Evolutionary conservation across 2,888 invertebrate species (phyloP).

Genomic region (Erpobdella octoculata): DNA sequence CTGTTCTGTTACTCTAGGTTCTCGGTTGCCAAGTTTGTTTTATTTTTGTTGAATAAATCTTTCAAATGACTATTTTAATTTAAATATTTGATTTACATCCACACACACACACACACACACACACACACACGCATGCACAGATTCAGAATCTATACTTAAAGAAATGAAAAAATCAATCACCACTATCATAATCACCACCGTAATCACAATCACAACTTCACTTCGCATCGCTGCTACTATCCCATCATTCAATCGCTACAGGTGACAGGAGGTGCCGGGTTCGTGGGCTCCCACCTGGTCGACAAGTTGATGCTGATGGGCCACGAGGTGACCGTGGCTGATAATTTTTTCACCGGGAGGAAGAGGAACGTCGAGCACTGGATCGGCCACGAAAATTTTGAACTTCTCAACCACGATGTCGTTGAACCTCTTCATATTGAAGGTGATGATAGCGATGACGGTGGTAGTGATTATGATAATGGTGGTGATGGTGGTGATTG

Average conservation of each 20-base stretch:
- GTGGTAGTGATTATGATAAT: neutral
- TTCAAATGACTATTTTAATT: too few species aligned
- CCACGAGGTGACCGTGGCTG: conserved; percentile 89
- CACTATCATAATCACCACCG: too few species aligned
- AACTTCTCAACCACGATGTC: conserved; percentile 95
- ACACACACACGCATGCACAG: too few species aligned
- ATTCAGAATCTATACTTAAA: too few species aligned
- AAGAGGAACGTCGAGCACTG: conserved; percentile 96
- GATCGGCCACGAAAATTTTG: conserved; percentile 98
- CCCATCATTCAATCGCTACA: conserved; percentile 46
- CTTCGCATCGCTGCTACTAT: neutral
- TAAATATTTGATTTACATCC: too few species aligned
- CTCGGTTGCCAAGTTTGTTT: too few species aligned
- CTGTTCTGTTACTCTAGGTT: too few species aligned
- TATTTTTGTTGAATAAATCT: too few species aligned
- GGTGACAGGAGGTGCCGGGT: conserved; percentile 92
- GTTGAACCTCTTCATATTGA: conserved; percentile 94
- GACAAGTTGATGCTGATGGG: conserved; percentile 89
- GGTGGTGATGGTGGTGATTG: too few species aligned
- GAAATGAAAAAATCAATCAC: too few species aligned
- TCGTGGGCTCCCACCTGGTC: conserved; percentile 96
- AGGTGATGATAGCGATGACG: conserved; percentile 59
- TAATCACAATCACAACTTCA: neutral
- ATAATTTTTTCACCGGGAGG: conserved; percentile 73
- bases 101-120: too few species aligned